A percentile compares a stretch with the other conserved stretches of the same genome.
Evolutionary conservation across 2,113 vertebrate species (phyloP).

Genomic region (Serinus canaria): DNA sequence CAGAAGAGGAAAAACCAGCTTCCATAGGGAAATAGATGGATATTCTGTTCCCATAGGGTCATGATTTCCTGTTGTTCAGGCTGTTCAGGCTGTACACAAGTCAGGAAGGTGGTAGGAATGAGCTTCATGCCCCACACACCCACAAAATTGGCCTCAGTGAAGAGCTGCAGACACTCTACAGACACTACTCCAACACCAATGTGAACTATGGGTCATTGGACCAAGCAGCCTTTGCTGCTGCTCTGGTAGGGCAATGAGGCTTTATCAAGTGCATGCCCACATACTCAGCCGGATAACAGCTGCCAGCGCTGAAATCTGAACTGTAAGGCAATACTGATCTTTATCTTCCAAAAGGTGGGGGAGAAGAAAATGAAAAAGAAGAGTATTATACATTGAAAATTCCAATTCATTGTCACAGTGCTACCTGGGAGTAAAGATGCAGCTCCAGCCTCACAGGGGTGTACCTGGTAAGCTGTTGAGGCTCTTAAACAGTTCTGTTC

Average conservation of each 20-base stretch:
- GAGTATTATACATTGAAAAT: neutral
- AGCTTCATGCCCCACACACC: neutral
- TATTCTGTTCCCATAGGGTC: neutral
- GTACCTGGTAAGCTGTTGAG: neutral
- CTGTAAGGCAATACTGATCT: neutral
- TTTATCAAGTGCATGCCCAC: neutral
- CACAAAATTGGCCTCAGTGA: neutral
- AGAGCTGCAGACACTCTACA: neutral
- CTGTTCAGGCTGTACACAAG: neutral
- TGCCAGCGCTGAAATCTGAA: neutral
- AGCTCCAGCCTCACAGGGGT: neutral
- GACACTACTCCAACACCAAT: neutral
- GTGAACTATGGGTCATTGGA: neutral
- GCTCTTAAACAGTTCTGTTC: neutral
- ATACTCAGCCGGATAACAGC: neutral
- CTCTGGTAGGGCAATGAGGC: rapidly evolving
- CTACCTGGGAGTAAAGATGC: neutral
- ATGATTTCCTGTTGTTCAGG: neutral
- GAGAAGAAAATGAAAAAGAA: neutral
- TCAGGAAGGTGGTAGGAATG: neutral
- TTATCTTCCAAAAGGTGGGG: neutral
- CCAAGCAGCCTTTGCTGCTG: neutral
- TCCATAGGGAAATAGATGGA: neutral
- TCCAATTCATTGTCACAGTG: rapidly evolving
- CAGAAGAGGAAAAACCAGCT: neutral